These are phyloP conservation scores for Oscheius sp. DNA, from an alignment of 2,888 invertebrate species.

Conservation along the genomic window DNA sequence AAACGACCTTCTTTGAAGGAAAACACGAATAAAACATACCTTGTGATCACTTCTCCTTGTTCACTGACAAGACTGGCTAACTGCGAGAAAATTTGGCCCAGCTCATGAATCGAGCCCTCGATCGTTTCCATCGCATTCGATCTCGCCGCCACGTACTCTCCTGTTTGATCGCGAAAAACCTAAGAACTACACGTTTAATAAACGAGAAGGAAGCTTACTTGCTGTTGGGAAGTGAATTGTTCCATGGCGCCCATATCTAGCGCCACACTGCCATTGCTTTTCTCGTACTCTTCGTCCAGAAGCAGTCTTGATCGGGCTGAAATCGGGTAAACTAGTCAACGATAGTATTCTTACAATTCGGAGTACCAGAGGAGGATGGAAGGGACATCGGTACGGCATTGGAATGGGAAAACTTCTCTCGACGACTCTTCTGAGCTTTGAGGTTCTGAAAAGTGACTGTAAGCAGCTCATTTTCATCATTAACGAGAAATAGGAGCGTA, in stretches of 20 bases:
- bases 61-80: conserved; percentile 89
- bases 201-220: conserved; percentile 31
- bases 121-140: conserved; percentile 99
- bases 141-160: conserved; percentile 80
- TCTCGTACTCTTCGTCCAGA: conserved; percentile 75
- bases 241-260: conserved; percentile 84
- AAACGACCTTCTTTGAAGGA: conserved; percentile 35
- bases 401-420: conserved; percentile 83
- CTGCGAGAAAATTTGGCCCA: conserved; percentile 91
- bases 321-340: conserved; percentile 24
- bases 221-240: conserved; percentile 56
- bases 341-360: conserved; percentile 67
- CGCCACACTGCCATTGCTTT: conserved; percentile 79
- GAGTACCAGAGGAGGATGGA: conserved; percentile 74
- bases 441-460: conserved; percentile 80
- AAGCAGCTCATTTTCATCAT: no score
- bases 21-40: conserved; percentile 42
- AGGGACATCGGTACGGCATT: conserved; percentile 70
- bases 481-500: background rate
- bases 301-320: conserved; percentile 77
- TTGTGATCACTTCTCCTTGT: conserved; percentile 87
- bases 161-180: conserved; percentile 30
- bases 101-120: conserved; percentile 96
- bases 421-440: conserved; percentile 90
- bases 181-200: background rate